Evolutionary conservation across 1,140 invertebrate genomes (phyloP).

Genomic region (Lasioglossum albipes): DNA sequence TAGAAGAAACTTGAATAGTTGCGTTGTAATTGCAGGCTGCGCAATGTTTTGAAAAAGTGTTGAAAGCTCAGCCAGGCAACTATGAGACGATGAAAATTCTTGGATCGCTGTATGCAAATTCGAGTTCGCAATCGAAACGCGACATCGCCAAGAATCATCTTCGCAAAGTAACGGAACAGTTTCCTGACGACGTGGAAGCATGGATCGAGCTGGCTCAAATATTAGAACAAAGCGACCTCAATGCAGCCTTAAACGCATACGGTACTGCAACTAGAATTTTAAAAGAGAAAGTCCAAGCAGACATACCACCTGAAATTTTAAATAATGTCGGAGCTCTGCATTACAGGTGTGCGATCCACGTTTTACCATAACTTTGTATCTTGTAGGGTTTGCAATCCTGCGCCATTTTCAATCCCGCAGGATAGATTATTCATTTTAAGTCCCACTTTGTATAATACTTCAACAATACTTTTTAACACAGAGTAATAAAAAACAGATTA

Average conservation of each 20-base stretch:
- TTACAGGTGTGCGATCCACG: slow-evolving; percentile 83
- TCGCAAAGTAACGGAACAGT: slow-evolving; percentile 97
- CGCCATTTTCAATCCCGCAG: too few relatives aligned
- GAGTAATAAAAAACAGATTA: too few relatives aligned
- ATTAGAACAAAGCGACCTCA: slow-evolving; percentile 96
- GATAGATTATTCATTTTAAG: too few relatives aligned
- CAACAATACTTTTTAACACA: too few relatives aligned
- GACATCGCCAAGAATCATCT: slow-evolving; percentile 95
- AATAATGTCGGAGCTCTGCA: slow-evolving; percentile 98
- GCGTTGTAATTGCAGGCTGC: slow-evolving; percentile 86
- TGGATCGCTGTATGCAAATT: slow-evolving; percentile 97
- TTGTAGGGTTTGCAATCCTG: slow-evolving; percentile 2
- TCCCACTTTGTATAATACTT: too few relatives aligned
- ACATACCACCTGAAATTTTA: slow-evolving; percentile 98
- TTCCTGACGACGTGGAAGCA: slow-evolving; percentile 98
- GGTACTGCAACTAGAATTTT: slow-evolving; percentile 95
- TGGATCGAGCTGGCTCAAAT: slow-evolving; percentile 99
- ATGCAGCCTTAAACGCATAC: slow-evolving; percentile 93
- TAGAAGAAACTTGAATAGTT: neutral
- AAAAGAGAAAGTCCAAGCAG: slow-evolving; percentile 94
- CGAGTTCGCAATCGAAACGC: slow-evolving; percentile 92
- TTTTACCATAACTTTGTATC: slow-evolving; percentile 23
- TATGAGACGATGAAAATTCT: slow-evolving; percentile 99
- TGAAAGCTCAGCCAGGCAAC: slow-evolving; percentile 98
- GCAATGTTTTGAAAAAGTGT: slow-evolving; percentile 98